phyloP scores from a whole-genome alignment of 1,140 invertebrate species.

The Proctacanthus coquilletti region DNA sequence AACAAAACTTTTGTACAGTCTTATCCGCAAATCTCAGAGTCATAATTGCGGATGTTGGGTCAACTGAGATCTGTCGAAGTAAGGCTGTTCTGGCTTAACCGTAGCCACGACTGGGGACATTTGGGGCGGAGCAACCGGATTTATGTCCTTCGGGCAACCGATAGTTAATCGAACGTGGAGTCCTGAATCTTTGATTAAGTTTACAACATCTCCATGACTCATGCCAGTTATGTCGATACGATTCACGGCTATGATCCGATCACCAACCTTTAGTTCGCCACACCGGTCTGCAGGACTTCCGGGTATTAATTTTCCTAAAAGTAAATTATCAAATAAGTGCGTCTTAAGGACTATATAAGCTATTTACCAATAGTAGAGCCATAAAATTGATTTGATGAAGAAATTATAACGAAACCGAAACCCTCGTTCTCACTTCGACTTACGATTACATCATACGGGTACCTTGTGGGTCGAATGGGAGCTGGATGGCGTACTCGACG shows the following conservation, averaged over 20 bases:
- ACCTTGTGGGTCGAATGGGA: constrained; percentile 19
- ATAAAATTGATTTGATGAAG: constrained; percentile 60
- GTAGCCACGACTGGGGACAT: constrained; percentile 5
- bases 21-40: constrained; percentile 28
- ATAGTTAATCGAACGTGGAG: constrained; percentile 81
- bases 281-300: constrained; percentile 90
- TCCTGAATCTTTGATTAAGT: constrained; percentile 85
- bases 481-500: constrained; percentile 33
- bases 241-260: constrained; percentile 93
- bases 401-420: constrained; percentile 98
- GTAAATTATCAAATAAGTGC: no score
- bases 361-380: constrained; percentile 85
- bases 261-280: constrained; percentile 77
- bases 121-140: constrained; percentile 9
- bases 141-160: constrained; percentile 44
- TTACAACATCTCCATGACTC: constrained; percentile 92
- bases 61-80: constrained; percentile 14
- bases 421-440: constrained; percentile 85
- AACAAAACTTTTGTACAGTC: constrained; percentile 29
- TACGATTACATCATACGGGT: constrained; percentile 75
- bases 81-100: constrained; percentile 11
- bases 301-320: constrained; percentile 75
- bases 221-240: constrained; percentile 79
- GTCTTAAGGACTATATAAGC: no score
- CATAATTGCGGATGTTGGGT: constrained; percentile 21